These are phyloP conservation scores for Momotus momota DNA, from an alignment of 2,797 vertebrate genomes.

Conservation along the genomic window DNA sequence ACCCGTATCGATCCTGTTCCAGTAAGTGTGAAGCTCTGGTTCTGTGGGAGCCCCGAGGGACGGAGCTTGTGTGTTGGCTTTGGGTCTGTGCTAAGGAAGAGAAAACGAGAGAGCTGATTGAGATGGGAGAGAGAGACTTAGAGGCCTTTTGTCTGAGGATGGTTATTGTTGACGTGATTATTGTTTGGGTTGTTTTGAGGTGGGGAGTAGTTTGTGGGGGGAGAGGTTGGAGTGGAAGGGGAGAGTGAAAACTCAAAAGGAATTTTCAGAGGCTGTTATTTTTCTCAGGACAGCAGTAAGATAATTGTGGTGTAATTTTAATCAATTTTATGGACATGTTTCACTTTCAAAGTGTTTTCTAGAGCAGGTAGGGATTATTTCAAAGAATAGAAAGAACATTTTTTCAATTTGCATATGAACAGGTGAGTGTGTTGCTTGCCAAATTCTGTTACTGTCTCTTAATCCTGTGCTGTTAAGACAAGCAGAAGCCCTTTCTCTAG, in stretches of 20 bases:
- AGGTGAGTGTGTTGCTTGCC: background rate
- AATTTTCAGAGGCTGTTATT: background rate
- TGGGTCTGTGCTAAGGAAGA: background rate
- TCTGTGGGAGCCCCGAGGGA: background rate
- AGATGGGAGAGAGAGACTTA: background rate
- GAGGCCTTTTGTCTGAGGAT: background rate
- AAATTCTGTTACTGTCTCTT: background rate
- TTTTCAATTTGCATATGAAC: background rate
- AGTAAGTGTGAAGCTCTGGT: constrained; percentile 80
- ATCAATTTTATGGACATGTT: background rate
- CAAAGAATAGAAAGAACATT: background rate
- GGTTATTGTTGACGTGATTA: background rate
- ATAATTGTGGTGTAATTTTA: background rate
- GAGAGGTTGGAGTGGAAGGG: background rate
- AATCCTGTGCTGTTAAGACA: background rate
- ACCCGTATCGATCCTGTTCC: constrained; percentile 90
- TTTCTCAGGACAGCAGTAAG: background rate
- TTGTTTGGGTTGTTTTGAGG: background rate
- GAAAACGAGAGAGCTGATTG: background rate
- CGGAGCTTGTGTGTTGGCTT: background rate
- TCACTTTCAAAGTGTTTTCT: background rate
- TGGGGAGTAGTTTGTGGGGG: accelerated
- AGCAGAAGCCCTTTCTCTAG: background rate
- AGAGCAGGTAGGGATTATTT: background rate
- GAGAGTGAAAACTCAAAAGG: background rate